These are phyloP conservation scores for Tribolium madens DNA, from an alignment of 1,140 invertebrate genomes.

Conservation along the genomic window DNA sequence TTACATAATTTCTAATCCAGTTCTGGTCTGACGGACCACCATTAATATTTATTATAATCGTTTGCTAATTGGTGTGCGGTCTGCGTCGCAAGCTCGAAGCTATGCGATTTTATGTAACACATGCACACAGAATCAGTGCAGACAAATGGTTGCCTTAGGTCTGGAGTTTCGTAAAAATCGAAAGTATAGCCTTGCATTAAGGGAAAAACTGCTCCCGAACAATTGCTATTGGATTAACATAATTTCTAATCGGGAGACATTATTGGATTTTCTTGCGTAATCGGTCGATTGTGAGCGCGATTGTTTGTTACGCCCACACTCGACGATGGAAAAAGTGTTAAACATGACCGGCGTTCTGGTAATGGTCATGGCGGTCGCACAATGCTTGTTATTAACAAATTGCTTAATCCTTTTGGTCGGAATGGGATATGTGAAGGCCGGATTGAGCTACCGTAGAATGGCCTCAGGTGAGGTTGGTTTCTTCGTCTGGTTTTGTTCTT, in stretches of 20 bases:
- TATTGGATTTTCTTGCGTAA: conserved; percentile 11
- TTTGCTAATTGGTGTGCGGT: not conserved
- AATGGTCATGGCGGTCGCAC: conserved; percentile 20
- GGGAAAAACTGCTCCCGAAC: not conserved
- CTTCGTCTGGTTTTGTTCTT: not conserved
- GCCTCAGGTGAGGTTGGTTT: not conserved
- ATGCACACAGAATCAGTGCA: not conserved
- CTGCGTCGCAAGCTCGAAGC: not conserved
- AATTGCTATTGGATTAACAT: conserved; percentile 2
- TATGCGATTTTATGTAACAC: not conserved
- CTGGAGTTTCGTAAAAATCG: not conserved
- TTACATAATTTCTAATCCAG: conserved; percentile 27
- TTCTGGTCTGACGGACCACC: not conserved
- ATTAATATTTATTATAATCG: conserved; percentile 4
- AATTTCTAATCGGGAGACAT: not conserved
- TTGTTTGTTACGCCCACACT: conserved; percentile 7
- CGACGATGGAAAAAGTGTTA: conserved; percentile 2
- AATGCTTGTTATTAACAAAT: conserved; percentile 23
- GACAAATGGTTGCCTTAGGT: not conserved
- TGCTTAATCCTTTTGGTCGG: conserved; percentile 7
- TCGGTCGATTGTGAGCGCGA: not conserved
- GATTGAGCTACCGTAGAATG: not conserved
- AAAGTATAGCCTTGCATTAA: not conserved
- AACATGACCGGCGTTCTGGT: conserved; percentile 22
- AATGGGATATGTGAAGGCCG: conserved; percentile 6